These are phyloP conservation scores for Donacobius atricapilla DNA, from an alignment of 2,113 vertebrate species.

Conservation along the genomic window DNA sequence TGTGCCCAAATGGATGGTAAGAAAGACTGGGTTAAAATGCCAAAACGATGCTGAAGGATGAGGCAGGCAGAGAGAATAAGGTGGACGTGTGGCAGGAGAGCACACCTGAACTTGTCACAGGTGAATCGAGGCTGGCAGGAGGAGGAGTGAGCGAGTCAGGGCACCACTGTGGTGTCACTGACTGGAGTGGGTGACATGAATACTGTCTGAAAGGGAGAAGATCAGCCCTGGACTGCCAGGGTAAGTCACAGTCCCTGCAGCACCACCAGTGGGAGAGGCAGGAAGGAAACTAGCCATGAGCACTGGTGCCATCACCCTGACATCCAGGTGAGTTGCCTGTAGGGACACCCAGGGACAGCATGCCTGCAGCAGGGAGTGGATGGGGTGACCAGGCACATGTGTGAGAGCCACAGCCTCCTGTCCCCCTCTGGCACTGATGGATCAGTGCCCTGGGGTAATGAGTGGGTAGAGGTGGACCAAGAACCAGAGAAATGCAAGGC, in stretches of 20 bases:
- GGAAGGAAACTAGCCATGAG: background rate
- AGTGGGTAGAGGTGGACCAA: background rate
- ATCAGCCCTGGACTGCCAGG: background rate
- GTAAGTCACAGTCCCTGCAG: background rate
- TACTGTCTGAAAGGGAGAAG: background rate
- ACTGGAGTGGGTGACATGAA: background rate
- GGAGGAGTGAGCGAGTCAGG: background rate
- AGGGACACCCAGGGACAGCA: fast-evolving
- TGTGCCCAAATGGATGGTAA: background rate
- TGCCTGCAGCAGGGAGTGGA: fast-evolving
- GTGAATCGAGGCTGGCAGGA: background rate
- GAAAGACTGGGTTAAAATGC: background rate
- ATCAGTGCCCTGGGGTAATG: background rate
- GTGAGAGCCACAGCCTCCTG: background rate
- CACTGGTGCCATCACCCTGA: background rate
- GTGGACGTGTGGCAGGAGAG: background rate
- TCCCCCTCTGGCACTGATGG: background rate
- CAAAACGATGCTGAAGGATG: background rate
- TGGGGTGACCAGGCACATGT: fast-evolving
- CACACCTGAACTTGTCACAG: background rate
- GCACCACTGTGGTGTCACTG: background rate
- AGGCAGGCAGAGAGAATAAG: background rate
- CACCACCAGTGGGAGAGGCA: background rate
- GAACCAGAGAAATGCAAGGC: background rate
- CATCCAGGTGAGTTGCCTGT: background rate